A percentile compares a stretch with the other conserved stretches of the same genome.
phyloP scores from a whole-genome alignment of 23 tunicate genomes.

The Trididemnum miniatum region DNA sequence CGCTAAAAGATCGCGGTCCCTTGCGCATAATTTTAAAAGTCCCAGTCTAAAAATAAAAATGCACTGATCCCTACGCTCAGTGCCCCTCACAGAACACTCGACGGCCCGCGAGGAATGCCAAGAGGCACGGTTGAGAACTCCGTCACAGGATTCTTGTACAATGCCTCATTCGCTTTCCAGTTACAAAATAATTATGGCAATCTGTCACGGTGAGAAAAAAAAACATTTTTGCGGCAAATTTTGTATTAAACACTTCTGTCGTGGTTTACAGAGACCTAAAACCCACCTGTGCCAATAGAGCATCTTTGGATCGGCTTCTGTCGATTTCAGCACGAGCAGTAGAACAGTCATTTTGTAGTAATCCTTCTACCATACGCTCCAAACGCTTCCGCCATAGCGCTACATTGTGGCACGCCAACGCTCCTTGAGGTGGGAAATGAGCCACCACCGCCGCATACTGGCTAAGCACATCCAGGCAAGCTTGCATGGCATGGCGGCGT shows the following conservation, averaged over 20 bases:
- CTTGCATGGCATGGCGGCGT: constrained; percentile 59
- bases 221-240: too few relatives aligned
- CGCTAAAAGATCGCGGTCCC: too few relatives aligned
- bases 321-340: constrained; percentile 44
- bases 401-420: constrained; percentile 53
- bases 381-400: constrained; percentile 70
- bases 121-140: too few relatives aligned
- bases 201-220: neutral
- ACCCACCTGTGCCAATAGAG: constrained; percentile 44
- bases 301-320: constrained; percentile 45
- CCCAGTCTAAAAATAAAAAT: too few relatives aligned
- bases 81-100: too few relatives aligned
- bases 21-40: too few relatives aligned
- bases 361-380: constrained; percentile 47
- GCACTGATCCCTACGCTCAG: too few relatives aligned
- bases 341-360: constrained; percentile 38
- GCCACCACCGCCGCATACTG: constrained; percentile 79
- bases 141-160: too few relatives aligned
- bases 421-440: constrained; percentile 82
- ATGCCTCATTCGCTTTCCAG: neutral
- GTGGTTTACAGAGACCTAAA: neutral
- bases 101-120: too few relatives aligned
- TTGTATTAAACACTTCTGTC: too few relatives aligned
- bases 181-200: neutral
- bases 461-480: constrained; percentile 76